These are phyloP conservation scores for Leptodirus hochenwartii DNA, from an alignment of 2,888 invertebrate genomes.

Conservation along the genomic window DNA sequence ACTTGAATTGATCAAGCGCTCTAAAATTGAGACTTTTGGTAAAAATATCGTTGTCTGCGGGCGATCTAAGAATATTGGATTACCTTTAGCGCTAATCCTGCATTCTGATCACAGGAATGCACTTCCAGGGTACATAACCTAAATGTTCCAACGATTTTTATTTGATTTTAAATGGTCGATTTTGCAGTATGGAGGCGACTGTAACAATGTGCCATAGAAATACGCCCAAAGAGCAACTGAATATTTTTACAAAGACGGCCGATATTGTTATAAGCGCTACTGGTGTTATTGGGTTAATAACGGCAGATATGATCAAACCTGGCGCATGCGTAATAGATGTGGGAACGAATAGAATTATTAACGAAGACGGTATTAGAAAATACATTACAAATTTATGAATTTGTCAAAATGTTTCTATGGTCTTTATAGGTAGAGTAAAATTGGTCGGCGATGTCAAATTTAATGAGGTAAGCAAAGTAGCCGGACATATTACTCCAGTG, in stretches of 20 bases:
- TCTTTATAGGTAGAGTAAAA: too few species aligned
- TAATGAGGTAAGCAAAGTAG: constrained; percentile 56
- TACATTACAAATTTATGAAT: too few species aligned
- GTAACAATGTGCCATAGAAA: constrained; percentile 79
- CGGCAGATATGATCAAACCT: constrained; percentile 71
- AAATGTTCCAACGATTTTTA: too few species aligned
- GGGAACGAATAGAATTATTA: constrained; percentile 57
- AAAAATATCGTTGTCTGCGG: constrained; percentile 80
- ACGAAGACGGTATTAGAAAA: constrained; percentile 40
- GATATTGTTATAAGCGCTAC: constrained; percentile 65
- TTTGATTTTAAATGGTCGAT: too few species aligned
- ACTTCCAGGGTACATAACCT: too few species aligned
- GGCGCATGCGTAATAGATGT: constrained; percentile 82
- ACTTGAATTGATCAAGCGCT: constrained; percentile 46
- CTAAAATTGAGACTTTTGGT: constrained; percentile 56
- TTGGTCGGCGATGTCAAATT: constrained; percentile 75
- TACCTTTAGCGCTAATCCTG: constrained; percentile 73
- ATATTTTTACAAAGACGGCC: constrained; percentile 47
- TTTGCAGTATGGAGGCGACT: constrained; percentile 73
- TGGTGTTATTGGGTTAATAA: constrained; percentile 57
- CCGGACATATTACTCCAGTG: constrained; percentile 75
- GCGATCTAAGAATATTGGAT: constrained; percentile 80
- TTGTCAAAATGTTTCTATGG: too few species aligned
- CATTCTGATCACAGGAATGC: constrained; percentile 61
- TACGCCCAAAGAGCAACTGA: constrained; percentile 63